These are phyloP conservation scores for Panopea generosa DNA, from an alignment of 2,888 invertebrate genomes.

Conservation along the genomic window DNA sequence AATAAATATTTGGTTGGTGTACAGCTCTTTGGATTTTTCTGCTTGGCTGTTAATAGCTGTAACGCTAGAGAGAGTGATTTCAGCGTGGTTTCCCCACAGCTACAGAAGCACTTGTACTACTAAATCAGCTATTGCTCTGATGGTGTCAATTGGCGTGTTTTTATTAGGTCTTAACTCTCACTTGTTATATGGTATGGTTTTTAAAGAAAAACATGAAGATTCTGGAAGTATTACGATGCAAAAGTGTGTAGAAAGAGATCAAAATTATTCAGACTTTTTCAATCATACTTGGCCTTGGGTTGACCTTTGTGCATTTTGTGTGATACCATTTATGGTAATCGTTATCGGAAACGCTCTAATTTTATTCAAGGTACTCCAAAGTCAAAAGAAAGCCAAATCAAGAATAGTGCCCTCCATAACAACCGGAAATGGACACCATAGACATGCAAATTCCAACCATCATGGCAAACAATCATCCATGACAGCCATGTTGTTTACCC, in stretches of 20 bases:
- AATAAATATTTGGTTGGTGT: slow-evolving; percentile 73
- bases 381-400: slow-evolving; percentile 38
- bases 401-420: slow-evolving; percentile 11
- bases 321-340: slow-evolving; percentile 75
- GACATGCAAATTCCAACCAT: not conserved
- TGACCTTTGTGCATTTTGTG: slow-evolving; percentile 73
- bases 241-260: slow-evolving; percentile 46
- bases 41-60: slow-evolving; percentile 81
- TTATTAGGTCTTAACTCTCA: slow-evolving; percentile 70
- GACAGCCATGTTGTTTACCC: slow-evolving; percentile 71
- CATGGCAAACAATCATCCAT: slow-evolving; percentile 67
- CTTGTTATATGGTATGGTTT: slow-evolving; percentile 67
- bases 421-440: too few relatives aligned
- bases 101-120: slow-evolving; percentile 68
- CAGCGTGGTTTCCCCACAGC: slow-evolving; percentile 73
- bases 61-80: slow-evolving; percentile 75
- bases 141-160: slow-evolving; percentile 50
- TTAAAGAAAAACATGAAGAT: slow-evolving; percentile 7
- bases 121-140: slow-evolving; percentile 45
- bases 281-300: slow-evolving; percentile 75
- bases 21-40: slow-evolving; percentile 73
- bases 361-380: slow-evolving; percentile 65
- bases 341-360: slow-evolving; percentile 74
- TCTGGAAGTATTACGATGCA: not conserved
- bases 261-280: slow-evolving; percentile 60